Evolutionary conservation across 2,888 invertebrate genomes (phyloP).

Genomic region (Galeruca laticollis): DNA sequence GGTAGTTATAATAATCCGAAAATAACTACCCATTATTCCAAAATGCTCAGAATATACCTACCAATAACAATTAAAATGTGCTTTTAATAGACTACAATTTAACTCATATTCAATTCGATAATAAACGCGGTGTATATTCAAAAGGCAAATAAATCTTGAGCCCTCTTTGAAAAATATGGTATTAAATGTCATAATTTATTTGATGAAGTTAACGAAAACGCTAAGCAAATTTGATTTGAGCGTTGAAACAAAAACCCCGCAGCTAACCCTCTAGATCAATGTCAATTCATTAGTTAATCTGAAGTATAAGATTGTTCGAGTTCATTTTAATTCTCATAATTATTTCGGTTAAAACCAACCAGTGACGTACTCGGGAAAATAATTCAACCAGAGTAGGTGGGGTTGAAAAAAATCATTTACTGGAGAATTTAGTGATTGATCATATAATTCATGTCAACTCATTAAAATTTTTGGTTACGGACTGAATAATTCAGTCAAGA

Average conservation of each 20-base stretch:
- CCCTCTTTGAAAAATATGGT: constrained; percentile 24
- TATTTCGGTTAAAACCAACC: constrained; percentile 62
- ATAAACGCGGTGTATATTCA: neutral
- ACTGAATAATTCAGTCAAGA: too few relatives aligned
- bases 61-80: too few relatives aligned
- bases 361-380: constrained; percentile 40
- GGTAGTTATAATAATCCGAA: too few relatives aligned
- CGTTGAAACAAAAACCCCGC: constrained; percentile 61
- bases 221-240: constrained; percentile 59
- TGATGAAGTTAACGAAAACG: constrained; percentile 40
- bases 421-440: too few relatives aligned
- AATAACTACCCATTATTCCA: too few relatives aligned
- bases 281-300: constrained; percentile 65
- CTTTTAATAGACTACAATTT: too few relatives aligned
- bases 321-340: constrained; percentile 66
- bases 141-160: constrained; percentile 20
- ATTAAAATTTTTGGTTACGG: too few relatives aligned
- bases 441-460: too few relatives aligned
- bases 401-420: too few relatives aligned
- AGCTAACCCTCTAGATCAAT: constrained; percentile 62
- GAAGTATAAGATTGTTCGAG: constrained; percentile 63
- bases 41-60: too few relatives aligned
- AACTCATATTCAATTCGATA: neutral
- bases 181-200: constrained; percentile 40
- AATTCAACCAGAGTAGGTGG: neutral